Percentiles rank a stretch among this genome's conserved stretches.
These are phyloP conservation scores for Phyllotreta striolata DNA, from an alignment of 2,888 invertebrate genomes.

Conservation along the genomic window DNA sequence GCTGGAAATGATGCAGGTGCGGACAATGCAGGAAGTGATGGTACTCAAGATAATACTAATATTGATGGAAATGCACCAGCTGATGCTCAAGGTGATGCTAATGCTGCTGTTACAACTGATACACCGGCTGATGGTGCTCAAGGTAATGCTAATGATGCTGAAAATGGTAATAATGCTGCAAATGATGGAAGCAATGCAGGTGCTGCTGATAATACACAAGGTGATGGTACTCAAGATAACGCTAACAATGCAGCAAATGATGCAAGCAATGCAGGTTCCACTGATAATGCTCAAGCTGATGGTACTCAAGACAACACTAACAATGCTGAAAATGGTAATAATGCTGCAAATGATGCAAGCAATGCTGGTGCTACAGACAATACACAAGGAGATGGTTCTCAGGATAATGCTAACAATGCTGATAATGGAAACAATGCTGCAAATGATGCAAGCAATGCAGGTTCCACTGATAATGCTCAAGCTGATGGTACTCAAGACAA, in stretches of 20 bases:
- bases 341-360: not conserved
- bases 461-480: not conserved
- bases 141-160: not conserved
- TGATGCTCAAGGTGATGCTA: not conserved
- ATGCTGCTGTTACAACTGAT: too few species aligned
- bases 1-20: not conserved
- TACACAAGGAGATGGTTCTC: not conserved
- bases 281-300: not conserved
- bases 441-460: not conserved
- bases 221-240: conserved; percentile 9
- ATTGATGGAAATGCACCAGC: not conserved
- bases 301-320: not conserved
- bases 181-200: not conserved
- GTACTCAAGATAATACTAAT: conserved; percentile 4
- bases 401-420: not conserved
- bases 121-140: not conserved
- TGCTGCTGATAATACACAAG: not conserved
- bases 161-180: conserved; percentile 1
- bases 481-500: not conserved
- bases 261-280: not conserved
- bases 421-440: not conserved
- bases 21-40: not conserved
- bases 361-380: not conserved
- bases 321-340: not conserved
- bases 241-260: not conserved